Conservation (phyloP, 2,797 vertebrate genomes). For the Fistularia commersonii region DNA sequence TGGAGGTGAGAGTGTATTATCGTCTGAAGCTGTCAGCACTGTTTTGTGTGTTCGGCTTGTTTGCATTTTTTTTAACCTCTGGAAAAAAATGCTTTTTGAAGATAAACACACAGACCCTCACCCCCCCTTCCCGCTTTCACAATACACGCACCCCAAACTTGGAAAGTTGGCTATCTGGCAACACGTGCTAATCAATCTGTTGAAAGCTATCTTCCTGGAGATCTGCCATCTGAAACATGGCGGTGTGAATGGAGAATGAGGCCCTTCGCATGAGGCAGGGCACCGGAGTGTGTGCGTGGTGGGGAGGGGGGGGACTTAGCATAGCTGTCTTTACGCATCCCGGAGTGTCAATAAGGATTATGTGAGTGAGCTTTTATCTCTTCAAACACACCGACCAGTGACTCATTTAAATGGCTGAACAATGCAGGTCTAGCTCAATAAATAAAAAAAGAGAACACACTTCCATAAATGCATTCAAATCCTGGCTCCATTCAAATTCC, state of each 20-base stretch:
- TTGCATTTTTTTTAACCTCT: too few species aligned
- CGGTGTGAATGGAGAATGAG: conserved; percentile 72
- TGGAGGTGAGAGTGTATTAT: conserved; percentile 51
- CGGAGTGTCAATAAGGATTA: conserved; percentile 84
- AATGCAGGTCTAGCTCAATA: conserved; percentile 73
- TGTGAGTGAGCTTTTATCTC: conserved; percentile 79
- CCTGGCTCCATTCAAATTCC: conserved; percentile 76
- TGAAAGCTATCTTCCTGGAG: conserved; percentile 81
- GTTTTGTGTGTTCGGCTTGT: conserved; percentile 38
- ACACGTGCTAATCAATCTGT: conserved; percentile 78
- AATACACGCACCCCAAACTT: conserved; percentile 39
- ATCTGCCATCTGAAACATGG: conserved; percentile 80
- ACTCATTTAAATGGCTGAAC: conserved; percentile 81
- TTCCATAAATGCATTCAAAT: conserved; percentile 80
- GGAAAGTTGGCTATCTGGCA: conserved; percentile 65
- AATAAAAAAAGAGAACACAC: conserved; percentile 72
- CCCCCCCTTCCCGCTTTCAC: conserved; percentile 22
- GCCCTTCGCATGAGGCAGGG: conserved; percentile 62
- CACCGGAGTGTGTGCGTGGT: conserved; percentile 10
- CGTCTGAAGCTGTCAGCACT: conserved; percentile 65
- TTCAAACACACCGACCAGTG: conserved; percentile 78
- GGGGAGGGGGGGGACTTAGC: conserved; percentile 66
- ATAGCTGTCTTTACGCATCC: conserved; percentile 76
- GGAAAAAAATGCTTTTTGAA: too few species aligned
- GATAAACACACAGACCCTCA: too few species aligned